Evolutionary conservation across 2,113 vertebrate species (phyloP), one percentile per base, ranked within the genome.

Genomic region (Fregetta grallaria): DNA sequence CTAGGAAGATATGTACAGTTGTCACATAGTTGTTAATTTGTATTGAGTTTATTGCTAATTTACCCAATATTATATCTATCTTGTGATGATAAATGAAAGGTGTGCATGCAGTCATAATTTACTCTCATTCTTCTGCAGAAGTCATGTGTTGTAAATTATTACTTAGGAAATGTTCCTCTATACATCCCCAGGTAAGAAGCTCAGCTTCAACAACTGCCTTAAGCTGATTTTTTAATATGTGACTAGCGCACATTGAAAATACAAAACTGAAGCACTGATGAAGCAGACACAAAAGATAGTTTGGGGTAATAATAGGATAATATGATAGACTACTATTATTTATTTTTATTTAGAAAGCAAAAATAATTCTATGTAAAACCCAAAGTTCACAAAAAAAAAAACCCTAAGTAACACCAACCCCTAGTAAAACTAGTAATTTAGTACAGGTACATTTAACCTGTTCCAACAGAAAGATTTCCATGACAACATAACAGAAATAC

Each of bases 341-440:
- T 25, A 29, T 50, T 36, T 78, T 58, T 71, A 56, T 71, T 44
- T 66, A 53, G 19, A 53, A 58, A 63, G 11, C 52, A 53, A 78
- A 55, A 17, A 44, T 16, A 49, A 13, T 42, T 19, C 3, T 22
- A 9, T 55, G 30, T 68, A 80, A 86, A 81, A 86, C 4, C 1
- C 8, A 29, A 52, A 89, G 29, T 73, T 29, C 26, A 53, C 13
- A 7, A 30, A 62, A 81, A 61, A 32, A 21, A 25, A 19, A 50
- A 7, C 6, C 13, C 34, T 21, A 36, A 63, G 8, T 47, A 68
- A 47, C 1, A 0, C 26, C 50, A 71, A 44, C 4, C 3, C 2
- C 5, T 59, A 26, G 11, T 49, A 56, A 56, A 90, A 55, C 9
- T 15, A 61, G 11, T 40, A n/a, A 47, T 32, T n/a, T 58, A 47